A percentile compares a stretch with the other conserved stretches of the same genome.
Evolutionary conservation across 2,113 vertebrate species (phyloP).

Genomic region (Corydoras maculifer): DNA sequence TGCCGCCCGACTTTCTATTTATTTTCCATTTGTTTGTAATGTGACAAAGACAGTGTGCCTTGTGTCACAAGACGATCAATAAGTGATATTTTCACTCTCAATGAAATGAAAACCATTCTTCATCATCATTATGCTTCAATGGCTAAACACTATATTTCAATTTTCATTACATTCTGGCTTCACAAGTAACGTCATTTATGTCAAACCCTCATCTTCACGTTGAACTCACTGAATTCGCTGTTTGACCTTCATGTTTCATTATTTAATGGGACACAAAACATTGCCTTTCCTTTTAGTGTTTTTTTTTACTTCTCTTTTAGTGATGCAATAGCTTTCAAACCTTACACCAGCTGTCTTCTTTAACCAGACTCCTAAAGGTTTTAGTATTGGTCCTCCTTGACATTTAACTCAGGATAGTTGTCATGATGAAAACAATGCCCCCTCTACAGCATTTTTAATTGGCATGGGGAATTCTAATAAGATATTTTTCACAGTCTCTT

Average conservation of each 20-base stretch:
- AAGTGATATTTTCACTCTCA: conserved; percentile 7
- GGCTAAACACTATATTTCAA: conserved; percentile 11
- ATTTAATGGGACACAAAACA: conserved; percentile 15
- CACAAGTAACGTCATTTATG: not conserved
- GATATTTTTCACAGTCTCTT: conserved; percentile 27
- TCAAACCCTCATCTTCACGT: not conserved
- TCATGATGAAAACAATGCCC: conserved; percentile 33
- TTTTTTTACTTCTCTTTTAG: conserved; percentile 2
- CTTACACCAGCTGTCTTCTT: conserved; percentile 1
- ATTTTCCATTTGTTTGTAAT: conserved; percentile 33
- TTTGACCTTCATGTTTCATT: conserved; percentile 1
- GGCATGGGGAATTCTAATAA: conserved; percentile 42
- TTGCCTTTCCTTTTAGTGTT: conserved; percentile 5
- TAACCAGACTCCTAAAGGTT: conserved; percentile 16
- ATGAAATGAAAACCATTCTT: not conserved
- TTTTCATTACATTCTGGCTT: conserved; percentile 6
- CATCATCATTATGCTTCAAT: conserved; percentile 1
- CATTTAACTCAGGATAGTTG: conserved; percentile 34
- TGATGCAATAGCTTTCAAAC: conserved; percentile 24
- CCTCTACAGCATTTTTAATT: conserved; percentile 27
- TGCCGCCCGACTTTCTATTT: not conserved
- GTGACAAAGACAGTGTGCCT: conserved; percentile 19
- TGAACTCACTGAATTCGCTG: not conserved
- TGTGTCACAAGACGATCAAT: not conserved
- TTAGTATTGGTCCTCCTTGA: conserved; percentile 23